Base-by-base conservation (phyloP, 2,888 invertebrate species). In the Steinernema carpocapsae region DNA sequence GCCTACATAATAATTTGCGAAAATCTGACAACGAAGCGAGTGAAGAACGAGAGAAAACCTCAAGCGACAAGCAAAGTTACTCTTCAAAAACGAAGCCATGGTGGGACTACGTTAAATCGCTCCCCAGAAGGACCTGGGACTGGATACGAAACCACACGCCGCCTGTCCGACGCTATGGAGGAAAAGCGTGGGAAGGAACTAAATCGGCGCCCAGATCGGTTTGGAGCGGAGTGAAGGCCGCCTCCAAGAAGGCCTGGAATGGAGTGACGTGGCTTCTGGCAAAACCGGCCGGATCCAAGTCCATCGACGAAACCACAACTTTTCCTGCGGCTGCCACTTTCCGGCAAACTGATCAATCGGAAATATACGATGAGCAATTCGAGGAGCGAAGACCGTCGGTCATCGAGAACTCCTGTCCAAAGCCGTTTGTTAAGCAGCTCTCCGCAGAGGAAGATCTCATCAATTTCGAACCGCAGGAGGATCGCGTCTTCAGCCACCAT, bases 381-480 rank as follows among this genome's bases (percentile, higher is more conserved):
- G 64, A 14, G 12, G 32, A 32, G 64, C 3, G 37, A 10, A 37
- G 37, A 37, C 17, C 64, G 29, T 17, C 64, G 64, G 32, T 29
- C 17, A 6, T 32, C 17, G 64, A 64, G 6, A 64, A 26, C 26
- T 26, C 64, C 17, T 26, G 7, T 64, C 64, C 64, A 17, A 64
- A n/a, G 32, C 64, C 64, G 26, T 64, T 64, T 64, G 64, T 64
- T 64, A 64, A 64, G 64, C 64, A 64, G 64, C 64, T 12, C 32
- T 64, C 64, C 1, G 64, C 24, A 64, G 64, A 64, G 32, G 64
- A 37, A 37, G 37, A 64, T 64, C 64, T 64, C 64, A 17, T 32
- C 26, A 29, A 64, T 29, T 64, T 64, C 32, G 64, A 64, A 32
- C 14, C 64, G 29, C 64, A 32, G 32, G 29, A 64, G 19, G 17